phyloP scores from a whole-genome alignment of 2,888 invertebrate genomes.

The Myopa tessellatipennis region DNA sequence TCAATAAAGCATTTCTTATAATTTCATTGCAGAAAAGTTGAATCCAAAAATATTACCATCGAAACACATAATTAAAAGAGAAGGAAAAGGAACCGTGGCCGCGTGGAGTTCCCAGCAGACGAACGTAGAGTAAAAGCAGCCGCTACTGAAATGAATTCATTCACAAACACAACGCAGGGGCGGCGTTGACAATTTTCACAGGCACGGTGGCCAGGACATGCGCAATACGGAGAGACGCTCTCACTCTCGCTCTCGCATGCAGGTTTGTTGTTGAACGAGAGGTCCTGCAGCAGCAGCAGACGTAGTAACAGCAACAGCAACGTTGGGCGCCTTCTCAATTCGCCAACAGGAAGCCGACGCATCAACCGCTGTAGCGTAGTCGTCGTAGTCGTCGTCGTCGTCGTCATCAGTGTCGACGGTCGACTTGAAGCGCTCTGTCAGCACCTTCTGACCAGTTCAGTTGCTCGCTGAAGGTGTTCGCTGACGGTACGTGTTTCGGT shows the following conservation, averaged over 20 bases:
- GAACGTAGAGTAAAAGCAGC: conserved; percentile 31
- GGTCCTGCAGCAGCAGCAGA: not conserved
- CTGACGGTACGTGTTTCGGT: conserved; percentile 48
- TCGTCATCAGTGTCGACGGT: conserved; percentile 6
- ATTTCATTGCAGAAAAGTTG: not conserved
- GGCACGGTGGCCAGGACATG: conserved; percentile 41
- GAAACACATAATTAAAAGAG: no score
- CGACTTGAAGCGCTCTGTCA: conserved; percentile 13
- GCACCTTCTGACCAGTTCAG: conserved; percentile 47
- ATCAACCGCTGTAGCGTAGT: conserved; percentile 24
- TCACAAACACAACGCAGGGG: conserved; percentile 42
- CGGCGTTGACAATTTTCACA: conserved; percentile 26
- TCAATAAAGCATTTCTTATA: not conserved
- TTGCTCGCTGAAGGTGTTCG: conserved; percentile 51
- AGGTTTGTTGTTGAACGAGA: conserved; percentile 12
- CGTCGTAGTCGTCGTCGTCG: not conserved
- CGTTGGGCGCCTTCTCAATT: not conserved
- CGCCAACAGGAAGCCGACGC: conserved; percentile 15
- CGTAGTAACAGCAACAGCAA: not conserved
- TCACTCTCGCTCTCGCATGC: not conserved
- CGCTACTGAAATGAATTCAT: conserved; percentile 41
- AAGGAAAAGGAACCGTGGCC: no score
- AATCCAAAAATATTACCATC: not conserved
- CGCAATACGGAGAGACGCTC: conserved; percentile 29
- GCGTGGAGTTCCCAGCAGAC: not conserved